Evolutionary conservation across 2,797 vertebrate species (phyloP).

Genomic region (Esox lucius): DNA sequence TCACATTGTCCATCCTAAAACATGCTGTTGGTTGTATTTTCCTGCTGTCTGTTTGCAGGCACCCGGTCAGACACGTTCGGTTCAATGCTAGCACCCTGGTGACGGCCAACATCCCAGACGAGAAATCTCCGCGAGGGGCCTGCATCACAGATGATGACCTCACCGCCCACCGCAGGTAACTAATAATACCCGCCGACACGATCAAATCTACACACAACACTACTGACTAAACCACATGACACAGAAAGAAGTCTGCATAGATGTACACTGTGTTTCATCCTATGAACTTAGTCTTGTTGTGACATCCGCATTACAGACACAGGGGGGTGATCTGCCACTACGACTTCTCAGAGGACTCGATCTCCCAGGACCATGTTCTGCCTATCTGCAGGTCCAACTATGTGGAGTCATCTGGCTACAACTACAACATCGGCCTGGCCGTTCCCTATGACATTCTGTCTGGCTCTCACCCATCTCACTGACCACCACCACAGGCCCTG

Average conservation of each 20-base stretch:
- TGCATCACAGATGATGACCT: conserved; percentile 88
- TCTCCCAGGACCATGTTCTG: conserved; percentile 79
- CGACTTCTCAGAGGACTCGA: conserved; percentile 84
- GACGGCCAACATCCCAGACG: conserved; percentile 91
- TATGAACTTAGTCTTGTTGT: background rate
- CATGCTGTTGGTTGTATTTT: background rate
- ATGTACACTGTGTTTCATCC: background rate
- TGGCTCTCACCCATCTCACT: conserved; percentile 48
- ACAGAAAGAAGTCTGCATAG: no score
- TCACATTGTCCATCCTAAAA: background rate
- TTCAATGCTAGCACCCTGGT: conserved; percentile 87
- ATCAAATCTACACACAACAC: no score
- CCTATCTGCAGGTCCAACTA: conserved; percentile 90
- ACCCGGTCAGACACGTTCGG: conserved; percentile 85
- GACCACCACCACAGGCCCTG: conserved; percentile 15
- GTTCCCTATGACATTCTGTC: conserved; percentile 81
- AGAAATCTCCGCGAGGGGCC: conserved; percentile 82
- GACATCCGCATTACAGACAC: conserved; percentile 72
- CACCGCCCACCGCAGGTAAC: conserved; percentile 86
- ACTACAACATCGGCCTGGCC: conserved; percentile 87
- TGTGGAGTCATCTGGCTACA: conserved; percentile 74
- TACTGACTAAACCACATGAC: no score
- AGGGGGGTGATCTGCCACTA: conserved; percentile 87
- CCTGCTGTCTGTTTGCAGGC: conserved; percentile 68
- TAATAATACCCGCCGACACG: background rate